Conservation (phyloP, 2,888 invertebrate genomes). For the Melieria picta region DNA sequence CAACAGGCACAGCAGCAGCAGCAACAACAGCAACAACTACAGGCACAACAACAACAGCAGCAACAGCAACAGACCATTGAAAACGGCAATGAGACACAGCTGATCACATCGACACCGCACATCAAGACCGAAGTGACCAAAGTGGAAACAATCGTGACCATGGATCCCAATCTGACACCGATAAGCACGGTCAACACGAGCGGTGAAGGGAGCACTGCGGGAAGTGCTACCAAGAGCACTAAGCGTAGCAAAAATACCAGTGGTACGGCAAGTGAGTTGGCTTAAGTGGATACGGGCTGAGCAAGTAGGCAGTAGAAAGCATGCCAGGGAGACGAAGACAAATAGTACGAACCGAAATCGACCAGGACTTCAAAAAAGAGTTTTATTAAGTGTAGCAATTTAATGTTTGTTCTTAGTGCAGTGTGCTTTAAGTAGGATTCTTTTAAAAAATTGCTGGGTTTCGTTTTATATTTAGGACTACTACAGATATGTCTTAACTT, state of each 20-base stretch:
- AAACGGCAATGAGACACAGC: conserved; percentile 56
- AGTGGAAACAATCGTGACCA: conserved; percentile 61
- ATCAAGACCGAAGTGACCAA: conserved; percentile 61
- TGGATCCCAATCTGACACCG: conserved; percentile 61
- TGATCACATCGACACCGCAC: conserved; percentile 58
- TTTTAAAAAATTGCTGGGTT: no score
- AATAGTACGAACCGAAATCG: no score
- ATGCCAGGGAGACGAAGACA: no score
- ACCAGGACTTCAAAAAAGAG: no score
- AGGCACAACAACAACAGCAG: conserved; percentile 42
- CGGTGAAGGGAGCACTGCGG: conserved; percentile 46
- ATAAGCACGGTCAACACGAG: conserved; percentile 48
- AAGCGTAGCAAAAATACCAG: conserved; percentile 42
- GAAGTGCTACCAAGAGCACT: conserved; percentile 45
- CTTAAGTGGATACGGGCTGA: background rate
- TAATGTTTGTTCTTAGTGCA: no score
- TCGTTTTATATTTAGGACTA: no score
- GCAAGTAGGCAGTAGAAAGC: no score
- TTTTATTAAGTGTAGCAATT: no score
- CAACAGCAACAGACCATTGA: conserved; percentile 50
- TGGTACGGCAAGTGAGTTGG: conserved; percentile 41
- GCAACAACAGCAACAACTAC: conserved; percentile 46
- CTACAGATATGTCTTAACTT: no score
- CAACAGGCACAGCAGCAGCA: conserved; percentile 45
- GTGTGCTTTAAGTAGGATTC: no score